Evolutionary conservation across 2,888 invertebrate genomes (phyloP).

Genomic region (Melolontha melolontha): DNA sequence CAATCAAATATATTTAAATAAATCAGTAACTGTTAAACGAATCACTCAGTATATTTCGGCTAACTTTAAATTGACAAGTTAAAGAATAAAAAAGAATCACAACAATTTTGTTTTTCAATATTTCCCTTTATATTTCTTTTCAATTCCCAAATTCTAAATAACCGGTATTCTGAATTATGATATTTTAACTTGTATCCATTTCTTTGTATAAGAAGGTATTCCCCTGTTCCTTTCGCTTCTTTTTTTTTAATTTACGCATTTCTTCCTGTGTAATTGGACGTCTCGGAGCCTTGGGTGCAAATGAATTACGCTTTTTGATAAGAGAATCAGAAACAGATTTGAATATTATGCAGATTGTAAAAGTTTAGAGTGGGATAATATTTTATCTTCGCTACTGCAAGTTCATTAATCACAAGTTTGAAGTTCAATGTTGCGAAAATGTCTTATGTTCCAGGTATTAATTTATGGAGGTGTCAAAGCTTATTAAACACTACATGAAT

Average conservation of each 20-base stretch:
- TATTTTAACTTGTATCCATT: too few relatives aligned
- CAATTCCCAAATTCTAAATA: too few relatives aligned
- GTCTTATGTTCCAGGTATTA: neutral
- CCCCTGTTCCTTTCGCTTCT: neutral
- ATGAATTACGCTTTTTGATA: constrained; percentile 12
- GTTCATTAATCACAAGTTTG: constrained; percentile 46
- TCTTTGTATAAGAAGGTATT: neutral
- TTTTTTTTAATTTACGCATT: constrained; percentile 13
- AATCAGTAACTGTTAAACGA: too few relatives aligned
- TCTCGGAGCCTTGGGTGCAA: neutral
- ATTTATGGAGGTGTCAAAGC: neutral
- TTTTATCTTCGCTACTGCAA: constrained; percentile 44
- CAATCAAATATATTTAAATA: too few relatives aligned
- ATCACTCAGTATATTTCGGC: too few relatives aligned
- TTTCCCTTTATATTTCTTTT: too few relatives aligned
- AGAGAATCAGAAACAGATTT: constrained; percentile 31
- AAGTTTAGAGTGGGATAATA: constrained; percentile 45
- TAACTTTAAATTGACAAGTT: too few relatives aligned
- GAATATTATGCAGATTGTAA: constrained; percentile 45
- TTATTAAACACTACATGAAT: neutral
- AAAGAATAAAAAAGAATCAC: too few relatives aligned
- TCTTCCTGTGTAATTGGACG: constrained; percentile 6
- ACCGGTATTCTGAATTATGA: too few relatives aligned
- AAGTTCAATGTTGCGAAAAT: constrained; percentile 5
- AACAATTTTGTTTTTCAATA: too few relatives aligned